Base-by-base conservation (phyloP, 2,888 invertebrate genomes). In the Nemurella pictetii region DNA sequence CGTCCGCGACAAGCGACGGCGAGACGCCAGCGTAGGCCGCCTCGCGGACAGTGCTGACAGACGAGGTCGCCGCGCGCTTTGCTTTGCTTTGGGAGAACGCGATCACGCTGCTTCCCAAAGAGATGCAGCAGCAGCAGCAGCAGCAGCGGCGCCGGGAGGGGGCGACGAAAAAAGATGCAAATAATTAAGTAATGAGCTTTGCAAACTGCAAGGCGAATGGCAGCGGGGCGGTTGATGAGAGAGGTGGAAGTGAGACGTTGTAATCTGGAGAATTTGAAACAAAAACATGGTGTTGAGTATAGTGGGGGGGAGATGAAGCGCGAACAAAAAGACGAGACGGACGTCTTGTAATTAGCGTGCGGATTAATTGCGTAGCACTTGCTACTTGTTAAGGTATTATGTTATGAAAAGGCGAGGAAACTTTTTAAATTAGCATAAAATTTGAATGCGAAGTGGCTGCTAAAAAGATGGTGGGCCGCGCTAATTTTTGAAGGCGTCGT, bases 371-470 rank as follows among this genome's bases (percentile, higher is more conserved):
- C 35, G 4, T 7, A 12, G 5, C 35, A 35, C 35, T 35, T 35
- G 35, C 35, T 7, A 12, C 35, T 12, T 12, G 15, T 12, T 20
- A 20, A 4, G 55, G 3, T 55, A 55, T 55, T 55, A 55, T 55
- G 55, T 55, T 55, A 55, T 55, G 15, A 55, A 55, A 35, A 55
- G 55, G 20, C 1, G 20, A 20, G 55, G 20, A 55, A 55, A 55
- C 55, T 55, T 55, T 55, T 55, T 20, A 55, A 55, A 55, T 55
- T 55, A 55, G 55, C 55, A 55, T 20, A 1, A 78, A 30, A 78
- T 30, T 28, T 78, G 78, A 78, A 15, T 78, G n/a, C 30, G n/a
- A 78, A 78, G 78, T 29, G 78, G 9, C 30, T n/a, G n/a, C n/a
- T n/a, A n/a, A n/a, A n/a, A n/a, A n/a, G n/a, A n/a, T n/a, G n/a